Evolutionary conservation across 2,797 vertebrate species (phyloP).

Genomic region (Cirrhinus mrigala): DNA sequence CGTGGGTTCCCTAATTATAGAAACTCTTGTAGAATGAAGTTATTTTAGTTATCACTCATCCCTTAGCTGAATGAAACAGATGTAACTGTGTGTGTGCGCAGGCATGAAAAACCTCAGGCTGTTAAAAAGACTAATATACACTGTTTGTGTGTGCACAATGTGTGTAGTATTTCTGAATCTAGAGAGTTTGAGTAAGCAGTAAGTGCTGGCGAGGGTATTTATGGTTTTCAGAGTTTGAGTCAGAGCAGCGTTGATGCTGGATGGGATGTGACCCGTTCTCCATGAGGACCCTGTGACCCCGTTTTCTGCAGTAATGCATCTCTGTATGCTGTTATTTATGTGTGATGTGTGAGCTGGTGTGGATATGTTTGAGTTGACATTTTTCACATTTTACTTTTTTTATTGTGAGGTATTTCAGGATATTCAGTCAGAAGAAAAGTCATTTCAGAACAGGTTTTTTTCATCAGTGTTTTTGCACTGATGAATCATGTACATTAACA

Average conservation of each 20-base stretch:
- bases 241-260: slow-evolving; percentile 28
- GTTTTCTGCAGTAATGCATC: slow-evolving; percentile 34
- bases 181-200: slow-evolving; percentile 32
- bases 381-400: slow-evolving; percentile 12
- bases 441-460: background rate
- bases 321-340: slow-evolving; percentile 33
- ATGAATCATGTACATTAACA: slow-evolving; percentile 13
- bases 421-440: background rate
- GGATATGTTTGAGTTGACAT: background rate
- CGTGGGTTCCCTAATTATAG: slow-evolving; percentile 49
- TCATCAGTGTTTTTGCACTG: background rate
- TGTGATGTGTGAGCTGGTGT: background rate
- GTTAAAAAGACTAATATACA: slow-evolving; percentile 4
- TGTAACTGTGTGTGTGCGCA: slow-evolving; percentile 9
- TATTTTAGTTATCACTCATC: slow-evolving; percentile 45
- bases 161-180: slow-evolving; percentile 28
- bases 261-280: slow-evolving; percentile 47
- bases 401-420: slow-evolving; percentile 8
- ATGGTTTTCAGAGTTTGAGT: slow-evolving; percentile 39
- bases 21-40: slow-evolving; percentile 35
- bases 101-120: slow-evolving; percentile 12
- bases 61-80: slow-evolving; percentile 45
- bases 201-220: slow-evolving; percentile 29
- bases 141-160: slow-evolving; percentile 12
- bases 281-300: slow-evolving; percentile 35